These are phyloP conservation scores for Fissipunctia ypsillon DNA, from an alignment of 2,888 invertebrate species.

Conservation along the genomic window DNA sequence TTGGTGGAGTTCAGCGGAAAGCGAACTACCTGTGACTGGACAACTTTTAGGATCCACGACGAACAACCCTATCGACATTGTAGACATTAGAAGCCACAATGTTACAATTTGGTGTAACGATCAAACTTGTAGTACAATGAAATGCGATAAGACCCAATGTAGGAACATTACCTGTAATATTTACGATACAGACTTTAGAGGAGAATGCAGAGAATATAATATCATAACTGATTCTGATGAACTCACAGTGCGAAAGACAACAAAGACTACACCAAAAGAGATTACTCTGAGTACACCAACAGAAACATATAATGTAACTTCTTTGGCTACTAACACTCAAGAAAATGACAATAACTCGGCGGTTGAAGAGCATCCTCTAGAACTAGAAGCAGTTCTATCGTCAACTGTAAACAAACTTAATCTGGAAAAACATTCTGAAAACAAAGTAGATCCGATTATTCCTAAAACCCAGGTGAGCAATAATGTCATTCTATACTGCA, in stretches of 20 bases:
- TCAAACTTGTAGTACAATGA: conserved; percentile 87
- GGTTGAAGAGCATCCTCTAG: conserved; percentile 77
- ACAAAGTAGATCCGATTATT: conserved; percentile 48
- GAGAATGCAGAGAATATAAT: conserved; percentile 85
- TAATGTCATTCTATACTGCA: not conserved
- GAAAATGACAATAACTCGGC: conserved; percentile 59
- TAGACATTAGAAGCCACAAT: conserved; percentile 80
- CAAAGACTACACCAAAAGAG: conserved; percentile 36
- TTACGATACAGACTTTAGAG: conserved; percentile 86
- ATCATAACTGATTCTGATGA: conserved; percentile 73
- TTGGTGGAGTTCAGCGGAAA: conserved; percentile 80
- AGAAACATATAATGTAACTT: conserved; percentile 28
- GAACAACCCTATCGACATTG: conserved; percentile 70
- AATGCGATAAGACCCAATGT: conserved; percentile 82
- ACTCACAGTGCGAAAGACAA: conserved; percentile 63
- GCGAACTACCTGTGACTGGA: conserved; percentile 71
- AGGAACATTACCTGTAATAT: conserved; percentile 85
- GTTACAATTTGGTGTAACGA: conserved; percentile 87
- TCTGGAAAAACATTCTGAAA: conserved; percentile 39
- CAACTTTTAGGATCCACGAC: conserved; percentile 73
- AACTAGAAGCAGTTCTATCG: conserved; percentile 82
- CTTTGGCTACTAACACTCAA: conserved; percentile 42
- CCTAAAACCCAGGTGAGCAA: conserved; percentile 70
- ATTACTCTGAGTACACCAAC: conserved; percentile 20
- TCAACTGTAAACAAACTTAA: conserved; percentile 74